Conservation (phyloP, 1,140 invertebrate species). For the Ooceraea biroi region DNA sequence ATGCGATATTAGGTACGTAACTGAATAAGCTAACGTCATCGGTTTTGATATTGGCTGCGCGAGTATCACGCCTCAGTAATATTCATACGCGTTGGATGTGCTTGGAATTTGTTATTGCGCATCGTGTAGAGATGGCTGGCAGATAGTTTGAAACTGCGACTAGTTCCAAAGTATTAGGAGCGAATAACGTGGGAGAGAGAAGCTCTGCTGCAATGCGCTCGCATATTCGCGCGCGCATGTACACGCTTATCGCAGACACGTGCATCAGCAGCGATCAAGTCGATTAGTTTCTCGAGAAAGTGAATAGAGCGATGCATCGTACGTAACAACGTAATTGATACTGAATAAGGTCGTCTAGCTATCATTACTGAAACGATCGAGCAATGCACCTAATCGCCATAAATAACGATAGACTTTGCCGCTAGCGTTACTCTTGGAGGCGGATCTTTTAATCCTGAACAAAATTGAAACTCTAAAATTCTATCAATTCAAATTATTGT, state of each 20-base stretch:
- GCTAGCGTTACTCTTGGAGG: too few species aligned
- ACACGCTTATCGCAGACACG: neutral
- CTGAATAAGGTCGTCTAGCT: neutral
- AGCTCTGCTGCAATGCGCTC: constrained; percentile 36
- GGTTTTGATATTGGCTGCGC: neutral
- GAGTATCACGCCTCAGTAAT: neutral
- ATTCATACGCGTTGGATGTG: neutral
- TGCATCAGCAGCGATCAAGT: neutral
- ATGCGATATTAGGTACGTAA: neutral
- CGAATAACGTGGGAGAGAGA: constrained; percentile 37
- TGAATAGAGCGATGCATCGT: neutral
- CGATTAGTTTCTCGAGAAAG: constrained; percentile 21
- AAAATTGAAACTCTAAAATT: too few species aligned
- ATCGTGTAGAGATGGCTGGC: constrained; percentile 19
- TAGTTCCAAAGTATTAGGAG: constrained; percentile 49
- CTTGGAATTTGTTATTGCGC: neutral
- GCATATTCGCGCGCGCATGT: constrained; percentile 5
- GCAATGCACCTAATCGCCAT: too few species aligned
- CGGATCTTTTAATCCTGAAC: too few species aligned
- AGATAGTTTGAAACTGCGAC: constrained; percentile 49
- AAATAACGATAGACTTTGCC: neutral
- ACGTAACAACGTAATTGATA: neutral
- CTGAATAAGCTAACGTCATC: neutral
- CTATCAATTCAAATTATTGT: too few species aligned
- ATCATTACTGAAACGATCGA: too few species aligned